Conservation (phyloP, 2,113 vertebrate genomes). For the Phaethornis superciliosus region DNA sequence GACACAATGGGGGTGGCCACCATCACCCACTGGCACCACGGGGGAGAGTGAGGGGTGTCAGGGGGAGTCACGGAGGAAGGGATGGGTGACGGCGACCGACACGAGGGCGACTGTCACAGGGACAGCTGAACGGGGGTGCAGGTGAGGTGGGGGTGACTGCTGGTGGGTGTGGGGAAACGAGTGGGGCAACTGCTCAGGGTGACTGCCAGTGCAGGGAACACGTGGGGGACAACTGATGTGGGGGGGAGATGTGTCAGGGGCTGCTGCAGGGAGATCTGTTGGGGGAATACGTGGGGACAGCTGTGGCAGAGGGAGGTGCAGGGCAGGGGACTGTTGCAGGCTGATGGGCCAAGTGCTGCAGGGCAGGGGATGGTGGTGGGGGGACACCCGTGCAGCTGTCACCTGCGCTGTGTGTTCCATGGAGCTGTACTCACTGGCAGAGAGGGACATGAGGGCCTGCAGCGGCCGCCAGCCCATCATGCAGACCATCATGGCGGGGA, state of each 20-base stretch:
- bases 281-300: no score
- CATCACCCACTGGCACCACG: neutral
- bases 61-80: rapidly evolving
- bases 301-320: no score
- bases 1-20: neutral
- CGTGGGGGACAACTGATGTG: rapidly evolving
- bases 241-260: rapidly evolving
- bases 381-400: rapidly evolving
- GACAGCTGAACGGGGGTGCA: no score
- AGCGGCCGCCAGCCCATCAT: constrained; percentile 99
- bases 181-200: neutral
- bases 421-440: constrained; percentile 86
- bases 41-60: rapidly evolving
- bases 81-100: no score
- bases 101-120: no score
- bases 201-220: rapidly evolving
- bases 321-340: rapidly evolving
- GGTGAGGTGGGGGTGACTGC: rapidly evolving
- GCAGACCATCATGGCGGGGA: constrained; percentile 98
- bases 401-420: rapidly evolving
- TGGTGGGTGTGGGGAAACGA: rapidly evolving
- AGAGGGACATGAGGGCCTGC: constrained; percentile 96
- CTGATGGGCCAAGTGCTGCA: rapidly evolving
- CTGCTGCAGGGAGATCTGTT: rapidly evolving
- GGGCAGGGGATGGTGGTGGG: rapidly evolving